A percentile compares a stretch with the other conserved stretches of the same genome.
phyloP scores from a whole-genome alignment of 2,888 invertebrate genomes.

The Anthophora plumipes region DNA sequence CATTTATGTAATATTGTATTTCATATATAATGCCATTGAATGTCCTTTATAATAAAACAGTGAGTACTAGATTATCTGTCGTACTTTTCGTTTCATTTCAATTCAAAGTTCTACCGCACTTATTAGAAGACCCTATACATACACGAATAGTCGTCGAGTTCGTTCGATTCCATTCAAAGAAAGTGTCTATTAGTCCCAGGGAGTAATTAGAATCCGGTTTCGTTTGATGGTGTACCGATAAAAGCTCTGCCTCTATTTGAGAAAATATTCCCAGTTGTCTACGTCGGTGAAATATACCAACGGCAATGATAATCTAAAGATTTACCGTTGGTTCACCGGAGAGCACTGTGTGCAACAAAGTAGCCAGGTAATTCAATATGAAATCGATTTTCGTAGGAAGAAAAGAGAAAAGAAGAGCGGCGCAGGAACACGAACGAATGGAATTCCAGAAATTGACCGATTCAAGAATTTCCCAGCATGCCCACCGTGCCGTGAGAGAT shows the following conservation, averaged over 20 bases:
- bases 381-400: background rate
- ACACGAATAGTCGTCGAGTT: background rate
- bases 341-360: background rate
- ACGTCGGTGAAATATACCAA: background rate
- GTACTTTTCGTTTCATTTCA: too few relatives aligned
- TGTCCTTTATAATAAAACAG: too few relatives aligned
- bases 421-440: background rate
- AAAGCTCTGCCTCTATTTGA: background rate
- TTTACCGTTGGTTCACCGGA: background rate
- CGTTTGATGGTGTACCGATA: background rate
- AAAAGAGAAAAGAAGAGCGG: background rate
- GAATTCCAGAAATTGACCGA: constrained; percentile 4
- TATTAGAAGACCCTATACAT: too few relatives aligned
- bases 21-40: too few relatives aligned
- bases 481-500: background rate
- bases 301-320: background rate
- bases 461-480: background rate
- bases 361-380: background rate
- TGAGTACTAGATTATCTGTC: too few relatives aligned
- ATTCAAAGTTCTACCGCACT: too few relatives aligned
- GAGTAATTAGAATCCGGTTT: constrained; percentile 12
- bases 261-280: background rate
- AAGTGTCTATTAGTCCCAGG: background rate
- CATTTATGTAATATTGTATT: too few relatives aligned
- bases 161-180: background rate